These are phyloP conservation scores for Cotesia glomerata DNA, from an alignment of 1,140 invertebrate species.

Conservation along the genomic window DNA sequence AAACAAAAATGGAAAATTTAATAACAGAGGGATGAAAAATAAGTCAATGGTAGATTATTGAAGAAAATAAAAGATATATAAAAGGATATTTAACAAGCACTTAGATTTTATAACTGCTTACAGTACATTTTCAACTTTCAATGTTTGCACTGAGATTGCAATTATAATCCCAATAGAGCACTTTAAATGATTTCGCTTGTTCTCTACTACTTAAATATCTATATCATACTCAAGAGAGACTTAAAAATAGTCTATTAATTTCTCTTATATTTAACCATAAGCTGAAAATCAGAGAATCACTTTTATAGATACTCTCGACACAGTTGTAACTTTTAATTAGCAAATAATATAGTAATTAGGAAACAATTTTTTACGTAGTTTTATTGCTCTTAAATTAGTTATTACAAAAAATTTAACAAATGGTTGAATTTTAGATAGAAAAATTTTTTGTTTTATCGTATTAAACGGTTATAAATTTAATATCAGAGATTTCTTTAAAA, in stretches of 20 bases:
- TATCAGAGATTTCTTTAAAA: background rate
- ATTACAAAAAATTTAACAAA: no score
- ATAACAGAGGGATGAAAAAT: background rate
- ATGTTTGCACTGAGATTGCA: background rate
- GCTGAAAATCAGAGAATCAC: no score
- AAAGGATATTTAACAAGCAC: constrained; percentile 9
- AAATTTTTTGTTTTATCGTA: background rate
- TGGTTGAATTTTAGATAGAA: no score
- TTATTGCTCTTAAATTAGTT: no score
- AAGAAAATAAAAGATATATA: background rate
- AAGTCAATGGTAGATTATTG: constrained; percentile 2
- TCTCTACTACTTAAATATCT: background rate
- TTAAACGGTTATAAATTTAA: background rate
- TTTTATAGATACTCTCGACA: no score
- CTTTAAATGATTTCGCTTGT: background rate
- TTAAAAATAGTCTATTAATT: constrained; percentile 45
- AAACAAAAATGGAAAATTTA: background rate
- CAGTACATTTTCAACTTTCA: background rate
- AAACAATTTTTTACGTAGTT: no score
- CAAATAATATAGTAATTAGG: no score
- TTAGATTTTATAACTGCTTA: background rate
- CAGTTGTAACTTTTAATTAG: no score
- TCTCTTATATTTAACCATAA: constrained; percentile 17
- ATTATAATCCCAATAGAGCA: background rate
- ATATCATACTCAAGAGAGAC: background rate